phyloP scores from a whole-genome alignment of 2,888 invertebrate species.

The Meliscaeva auricollis region DNA sequence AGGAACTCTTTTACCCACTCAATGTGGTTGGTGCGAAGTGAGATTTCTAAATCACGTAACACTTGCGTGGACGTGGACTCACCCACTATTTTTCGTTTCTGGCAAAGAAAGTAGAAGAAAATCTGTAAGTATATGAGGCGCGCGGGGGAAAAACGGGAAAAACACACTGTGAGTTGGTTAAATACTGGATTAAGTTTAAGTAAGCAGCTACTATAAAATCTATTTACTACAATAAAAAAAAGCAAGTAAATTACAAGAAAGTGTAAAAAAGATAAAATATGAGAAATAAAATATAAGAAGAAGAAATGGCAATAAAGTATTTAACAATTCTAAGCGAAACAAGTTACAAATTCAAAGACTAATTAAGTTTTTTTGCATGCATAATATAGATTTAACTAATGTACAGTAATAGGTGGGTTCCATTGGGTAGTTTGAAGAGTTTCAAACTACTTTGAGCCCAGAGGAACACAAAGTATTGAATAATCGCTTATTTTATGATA shows the following conservation, averaged over 20 bases:
- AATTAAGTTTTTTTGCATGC: neutral
- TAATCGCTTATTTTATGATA: no score
- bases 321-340: conserved; percentile 1
- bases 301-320: conserved; percentile 56
- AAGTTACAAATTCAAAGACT: neutral
- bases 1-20: conserved; percentile 99
- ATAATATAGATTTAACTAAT: neutral
- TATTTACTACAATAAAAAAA: conserved; percentile 18
- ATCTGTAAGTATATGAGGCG: conserved; percentile 82
- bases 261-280: conserved; percentile 7
- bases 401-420: neutral
- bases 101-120: conserved; percentile 86
- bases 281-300: conserved; percentile 12
- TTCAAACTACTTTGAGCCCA: no score
- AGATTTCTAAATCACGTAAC: conserved; percentile 98
- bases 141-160: conserved; percentile 66
- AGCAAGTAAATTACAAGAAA: conserved; percentile 1
- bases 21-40: conserved; percentile 98
- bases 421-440: no score
- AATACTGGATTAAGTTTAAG: conserved; percentile 71
- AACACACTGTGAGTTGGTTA: conserved; percentile 74
- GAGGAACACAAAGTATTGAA: no score
- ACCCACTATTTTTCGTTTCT: conserved; percentile 98
- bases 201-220: conserved; percentile 56
- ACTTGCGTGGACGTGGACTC: conserved; percentile 99